Conservation (phyloP, 2,888 invertebrate genomes). For the Zootermopsis nevadensis region DNA sequence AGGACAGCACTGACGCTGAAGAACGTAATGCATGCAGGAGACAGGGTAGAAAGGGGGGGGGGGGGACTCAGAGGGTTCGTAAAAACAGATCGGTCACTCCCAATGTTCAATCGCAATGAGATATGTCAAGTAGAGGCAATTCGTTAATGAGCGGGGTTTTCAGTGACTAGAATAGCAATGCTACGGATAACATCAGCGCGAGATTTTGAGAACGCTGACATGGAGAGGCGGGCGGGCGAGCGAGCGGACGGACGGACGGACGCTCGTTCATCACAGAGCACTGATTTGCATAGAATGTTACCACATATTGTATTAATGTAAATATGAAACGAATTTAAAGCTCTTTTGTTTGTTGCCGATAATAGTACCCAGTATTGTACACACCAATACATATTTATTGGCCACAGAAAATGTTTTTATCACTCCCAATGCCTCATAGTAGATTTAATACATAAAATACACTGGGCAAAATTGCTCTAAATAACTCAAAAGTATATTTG, state of each 20-base stretch:
- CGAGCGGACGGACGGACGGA: too few species aligned
- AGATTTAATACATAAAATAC: too few species aligned
- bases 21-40: background rate
- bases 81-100: conserved; percentile 12
- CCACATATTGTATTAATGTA: background rate
- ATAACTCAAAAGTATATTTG: too few species aligned
- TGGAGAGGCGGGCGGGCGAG: too few species aligned
- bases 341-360: background rate
- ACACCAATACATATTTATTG: too few species aligned
- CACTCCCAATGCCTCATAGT: too few species aligned
- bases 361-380: too few species aligned
- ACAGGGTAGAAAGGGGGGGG: too few species aligned
- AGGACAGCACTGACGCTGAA: background rate
- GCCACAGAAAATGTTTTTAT: too few species aligned
- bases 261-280: too few species aligned
- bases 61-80: background rate
- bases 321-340: background rate
- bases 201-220: background rate
- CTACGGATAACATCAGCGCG: background rate
- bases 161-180: background rate
- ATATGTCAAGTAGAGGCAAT: conserved; percentile 22
- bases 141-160: conserved; percentile 22
- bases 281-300: background rate
- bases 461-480: too few species aligned
- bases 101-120: conserved; percentile 5